Evolutionary conservation across 1,140 invertebrate genomes (phyloP), one percentile per base, ranked within the genome.

Genomic region (Brachionus koreanus): DNA sequence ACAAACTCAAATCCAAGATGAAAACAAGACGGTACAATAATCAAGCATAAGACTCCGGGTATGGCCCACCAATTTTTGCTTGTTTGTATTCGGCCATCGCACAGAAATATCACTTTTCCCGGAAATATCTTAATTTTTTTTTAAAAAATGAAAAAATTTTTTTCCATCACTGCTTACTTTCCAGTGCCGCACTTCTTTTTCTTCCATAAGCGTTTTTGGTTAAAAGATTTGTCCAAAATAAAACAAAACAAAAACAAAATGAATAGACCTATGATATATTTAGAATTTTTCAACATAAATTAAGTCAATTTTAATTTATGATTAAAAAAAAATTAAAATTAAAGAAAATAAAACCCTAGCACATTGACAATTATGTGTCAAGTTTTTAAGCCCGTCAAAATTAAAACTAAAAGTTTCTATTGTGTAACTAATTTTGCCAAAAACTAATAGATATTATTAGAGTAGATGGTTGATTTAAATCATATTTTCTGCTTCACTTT

Each of bases 1-100:
- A 74, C 42, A 74, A 74, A 82, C 79, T 82, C 79, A 82, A 82
- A 82, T 33, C 57, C 79, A 35, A 82, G 37, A 57, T 65, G 57
- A 82, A 82, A 57, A 16, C 46, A 61, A 65, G 57, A 39, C 7
- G 79, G 57, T 7, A 67, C 43, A 35, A 82, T 42, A 1, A 82
- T 42, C 25, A 82, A 23, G 7, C 29, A 23, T 35, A 79, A 43
- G 37, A 79, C 46, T 6, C 76, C 46, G 3, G 76, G 76, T 25
- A 79, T 61, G 12, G 76, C 76, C 16, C 23, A 65, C 76, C 76
- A 79, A 43, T 79, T 79, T 65, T 79, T 79, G 12, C 49, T 61
- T 42, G 76, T 79, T 23, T 79, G 61, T 16, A 79, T 25, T 23
- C 76, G 49, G 4, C 76, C 76, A 43, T 65, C 49, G 7, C 6